A percentile compares a stretch with the other conserved stretches of the same genome.
phyloP scores from a whole-genome alignment of 2,797 vertebrate genomes.

The Cossypha niveicapilla region DNA sequence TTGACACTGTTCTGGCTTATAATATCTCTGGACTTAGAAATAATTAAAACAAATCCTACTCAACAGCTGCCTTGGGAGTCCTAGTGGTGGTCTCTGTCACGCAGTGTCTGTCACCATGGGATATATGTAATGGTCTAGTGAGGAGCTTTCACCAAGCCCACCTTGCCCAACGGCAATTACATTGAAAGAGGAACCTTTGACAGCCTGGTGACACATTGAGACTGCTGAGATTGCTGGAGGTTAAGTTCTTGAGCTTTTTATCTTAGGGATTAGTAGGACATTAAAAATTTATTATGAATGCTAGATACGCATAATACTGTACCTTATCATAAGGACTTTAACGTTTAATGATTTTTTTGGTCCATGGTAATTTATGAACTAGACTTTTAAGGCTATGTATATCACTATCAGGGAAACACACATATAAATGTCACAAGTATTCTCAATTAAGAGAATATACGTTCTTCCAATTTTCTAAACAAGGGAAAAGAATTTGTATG shows the following conservation, averaged over 20 bases:
- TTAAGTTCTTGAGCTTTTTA: conserved; percentile 75
- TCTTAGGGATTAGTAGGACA: conserved; percentile 75
- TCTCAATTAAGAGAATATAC: not conserved
- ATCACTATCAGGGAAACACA: conserved; percentile 13
- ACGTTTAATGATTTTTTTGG: conserved; percentile 84
- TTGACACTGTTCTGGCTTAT: conserved; percentile 46
- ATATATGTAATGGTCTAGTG: conserved; percentile 66
- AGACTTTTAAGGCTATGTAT: conserved; percentile 59
- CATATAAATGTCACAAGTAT: not conserved
- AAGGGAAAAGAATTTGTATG: not conserved
- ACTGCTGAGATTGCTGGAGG: conserved; percentile 70
- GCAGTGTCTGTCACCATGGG: conserved; percentile 71
- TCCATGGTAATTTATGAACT: conserved; percentile 82
- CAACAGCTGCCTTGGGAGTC: conserved; percentile 81
- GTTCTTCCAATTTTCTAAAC: conserved; percentile 5
- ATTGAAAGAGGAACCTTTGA: conserved; percentile 64
- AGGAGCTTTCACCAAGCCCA: conserved; percentile 49
- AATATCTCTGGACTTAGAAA: conserved; percentile 69
- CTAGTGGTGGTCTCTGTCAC: conserved; percentile 84
- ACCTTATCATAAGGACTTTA: conserved; percentile 79
- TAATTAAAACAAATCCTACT: conserved; percentile 75
- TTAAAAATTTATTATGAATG: conserved; percentile 82
- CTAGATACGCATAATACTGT: conserved; percentile 76
- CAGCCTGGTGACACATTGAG: conserved; percentile 62
- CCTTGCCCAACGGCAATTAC: conserved; percentile 65